Conservation (phyloP, 2,113 vertebrate genomes). For the Numenius arquata region DNA sequence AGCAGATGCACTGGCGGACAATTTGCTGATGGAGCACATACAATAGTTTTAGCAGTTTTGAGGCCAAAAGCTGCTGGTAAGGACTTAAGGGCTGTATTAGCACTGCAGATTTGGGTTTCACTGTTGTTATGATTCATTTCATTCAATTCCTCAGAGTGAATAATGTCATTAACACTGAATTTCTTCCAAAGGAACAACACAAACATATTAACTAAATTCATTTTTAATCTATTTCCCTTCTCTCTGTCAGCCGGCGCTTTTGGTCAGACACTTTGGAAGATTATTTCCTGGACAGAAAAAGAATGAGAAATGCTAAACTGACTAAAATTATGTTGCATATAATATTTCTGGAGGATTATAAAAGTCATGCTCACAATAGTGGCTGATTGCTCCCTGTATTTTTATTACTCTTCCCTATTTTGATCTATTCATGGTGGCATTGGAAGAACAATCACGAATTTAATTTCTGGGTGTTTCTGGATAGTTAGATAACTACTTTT, state of each 20-base stretch:
- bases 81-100: neutral
- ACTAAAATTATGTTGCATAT: conserved; percentile 13
- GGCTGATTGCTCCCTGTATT: conserved; percentile 50
- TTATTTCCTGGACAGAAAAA: conserved; percentile 36
- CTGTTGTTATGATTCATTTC: neutral
- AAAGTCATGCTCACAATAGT: conserved; percentile 37
- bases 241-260: neutral
- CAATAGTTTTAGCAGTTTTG: neutral
- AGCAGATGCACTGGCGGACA: neutral
- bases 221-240: neutral
- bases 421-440: neutral
- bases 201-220: neutral
- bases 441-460: conserved; percentile 16
- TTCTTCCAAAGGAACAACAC: neutral
- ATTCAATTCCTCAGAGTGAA: conserved; percentile 20
- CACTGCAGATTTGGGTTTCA: neutral
- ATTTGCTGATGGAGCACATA: neutral
- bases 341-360: conserved; percentile 45
- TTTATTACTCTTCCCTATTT: conserved; percentile 29
- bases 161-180: conserved; percentile 15
- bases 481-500: conserved; percentile 5
- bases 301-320: conserved; percentile 23
- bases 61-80: neutral
- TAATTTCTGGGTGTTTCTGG: neutral
- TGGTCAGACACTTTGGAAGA: conserved; percentile 12